Evolutionary conservation across 2,888 invertebrate species (phyloP).

Genomic region (Acholoe squamosa): DNA sequence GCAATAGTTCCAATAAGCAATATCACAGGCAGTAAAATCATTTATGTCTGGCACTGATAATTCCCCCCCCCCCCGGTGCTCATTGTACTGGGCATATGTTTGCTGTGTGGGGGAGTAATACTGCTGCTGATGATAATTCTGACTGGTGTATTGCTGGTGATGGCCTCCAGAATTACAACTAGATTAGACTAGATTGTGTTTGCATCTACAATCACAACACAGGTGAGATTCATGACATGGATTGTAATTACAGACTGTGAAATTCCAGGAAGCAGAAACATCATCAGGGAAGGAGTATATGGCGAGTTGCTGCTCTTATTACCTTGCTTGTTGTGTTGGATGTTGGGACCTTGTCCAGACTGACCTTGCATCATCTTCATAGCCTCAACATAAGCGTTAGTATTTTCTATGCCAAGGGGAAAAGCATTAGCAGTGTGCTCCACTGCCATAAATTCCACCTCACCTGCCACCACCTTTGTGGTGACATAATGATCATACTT

Average conservation of each 20-base stretch:
- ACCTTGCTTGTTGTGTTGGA: not conserved
- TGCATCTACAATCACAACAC: too few species aligned
- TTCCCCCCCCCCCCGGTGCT: not conserved
- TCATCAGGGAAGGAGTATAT: too few species aligned
- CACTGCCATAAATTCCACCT: not conserved
- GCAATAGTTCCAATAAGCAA: not conserved
- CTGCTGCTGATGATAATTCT: too few species aligned
- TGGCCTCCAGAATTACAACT: too few species aligned
- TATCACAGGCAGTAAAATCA: not conserved
- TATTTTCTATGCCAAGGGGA: not conserved
- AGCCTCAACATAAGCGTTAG: not conserved
- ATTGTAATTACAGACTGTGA: too few species aligned
- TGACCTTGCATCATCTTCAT: not conserved
- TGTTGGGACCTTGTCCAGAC: not conserved
- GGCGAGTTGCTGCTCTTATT: not conserved
- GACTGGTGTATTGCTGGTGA: too few species aligned
- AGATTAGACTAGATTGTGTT: too few species aligned
- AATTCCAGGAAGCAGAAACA: too few species aligned
- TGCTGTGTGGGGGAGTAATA: too few species aligned
- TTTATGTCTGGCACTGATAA: not conserved
- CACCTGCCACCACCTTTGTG: not conserved
- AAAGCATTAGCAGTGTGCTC: not conserved
- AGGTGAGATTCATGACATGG: too few species aligned
- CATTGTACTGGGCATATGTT: not conserved
- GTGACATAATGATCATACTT: not conserved